Evolutionary conservation across 1,140 invertebrate genomes (phyloP), one percentile per base, ranked within the genome.

Genomic region (Holcopasites calliopsidis): DNA sequence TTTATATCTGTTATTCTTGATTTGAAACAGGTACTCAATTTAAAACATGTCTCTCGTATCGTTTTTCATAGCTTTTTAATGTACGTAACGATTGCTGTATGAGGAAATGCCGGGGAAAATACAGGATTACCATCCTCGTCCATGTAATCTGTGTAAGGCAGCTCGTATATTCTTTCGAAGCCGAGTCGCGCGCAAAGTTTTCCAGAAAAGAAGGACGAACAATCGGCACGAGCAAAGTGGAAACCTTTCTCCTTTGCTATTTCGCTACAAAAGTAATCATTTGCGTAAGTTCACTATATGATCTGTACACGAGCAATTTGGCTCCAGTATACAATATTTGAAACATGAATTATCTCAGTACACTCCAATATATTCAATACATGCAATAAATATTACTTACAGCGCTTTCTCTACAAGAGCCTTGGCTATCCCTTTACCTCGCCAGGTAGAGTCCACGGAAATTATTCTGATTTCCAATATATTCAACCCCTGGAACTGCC

Each of bases 171-270:
- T 72, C 92, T 92, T 42, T 94, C 92, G 86, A 95, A 95, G 18
- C 95, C 95, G 11, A 95, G 86, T 70, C 93, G 93, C 71, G 93
- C 93, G 60, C 95, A 94, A 0, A 95, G 93, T 84, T 93, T 93
- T 0, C 94, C 95, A 8, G 95, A 95, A 86, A 93, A 96, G 57
- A 93, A 91, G 68, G 95, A 96, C 7, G 95, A 94, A 70, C 95
- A 96, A 75, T 95, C 93, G 1, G 92, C 93, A 50, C 93, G 89
- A 18, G 93, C 85, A 49, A 93, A 80, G 54, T 92, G 90, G 75
- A 93, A 93, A 2, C 91, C 92, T 58, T 91, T 86, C 66, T 93
- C 89, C 61, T 86, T 87, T 1, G 92, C 93, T 7, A 93, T 86
- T 80, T 93, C 92, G 81, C 95, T 95, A 91, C 26, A 93, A 93